Evolutionary conservation across 1,140 invertebrate species (phyloP), one percentile per base, ranked within the genome.

Genomic region (Hycleus cichorii): DNA sequence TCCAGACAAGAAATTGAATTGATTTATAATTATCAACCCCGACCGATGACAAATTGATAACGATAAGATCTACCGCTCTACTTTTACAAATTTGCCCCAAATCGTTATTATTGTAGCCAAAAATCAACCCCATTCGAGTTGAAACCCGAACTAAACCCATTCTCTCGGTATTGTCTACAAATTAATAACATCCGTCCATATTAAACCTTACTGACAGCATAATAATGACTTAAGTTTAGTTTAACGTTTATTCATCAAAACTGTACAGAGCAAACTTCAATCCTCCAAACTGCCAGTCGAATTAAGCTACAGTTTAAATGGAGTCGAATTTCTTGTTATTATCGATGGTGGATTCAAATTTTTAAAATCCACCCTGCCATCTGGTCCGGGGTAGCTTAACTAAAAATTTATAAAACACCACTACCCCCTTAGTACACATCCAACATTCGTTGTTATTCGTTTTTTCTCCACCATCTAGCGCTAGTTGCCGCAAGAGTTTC

Each of bases 381-480:
- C 66, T 68, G 46, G 46, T 18, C 39, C 11, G 9, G 45, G 47
- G 63, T 64, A 63, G 63, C 60, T 25, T 47, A 64, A 66, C 66
- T 57, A 55, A 53, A 54, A 61, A 53, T 57, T 32, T 60, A 55
- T 62, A 64, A 60, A 62, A 62, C 53, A 56, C 32, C 32, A 32
- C 32, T 32, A 32, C 32, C 32, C 32, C 32, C 32, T 32, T 18
- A 18, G 18, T 18, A 32, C 7, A 32, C 7, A 7, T 5, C 2
- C 4, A 32, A 4, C 4, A 32, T 32, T 12, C 27, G 43, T 39
- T 11, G 40, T 63, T 54, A 53, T 64, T 66, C 58, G 61, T 68
- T 70, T 70, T 70, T 69, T 69, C 66, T 51, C 65, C 59, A 46
- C 44, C 27, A 11, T 47, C 57, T 52, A 62, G 67, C 69, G 67